Percentiles rank a stretch among this genome's conserved stretches.
These are phyloP conservation scores for Dermolepida albohirtum DNA, from an alignment of 2,888 invertebrate species.

Conservation along the genomic window DNA sequence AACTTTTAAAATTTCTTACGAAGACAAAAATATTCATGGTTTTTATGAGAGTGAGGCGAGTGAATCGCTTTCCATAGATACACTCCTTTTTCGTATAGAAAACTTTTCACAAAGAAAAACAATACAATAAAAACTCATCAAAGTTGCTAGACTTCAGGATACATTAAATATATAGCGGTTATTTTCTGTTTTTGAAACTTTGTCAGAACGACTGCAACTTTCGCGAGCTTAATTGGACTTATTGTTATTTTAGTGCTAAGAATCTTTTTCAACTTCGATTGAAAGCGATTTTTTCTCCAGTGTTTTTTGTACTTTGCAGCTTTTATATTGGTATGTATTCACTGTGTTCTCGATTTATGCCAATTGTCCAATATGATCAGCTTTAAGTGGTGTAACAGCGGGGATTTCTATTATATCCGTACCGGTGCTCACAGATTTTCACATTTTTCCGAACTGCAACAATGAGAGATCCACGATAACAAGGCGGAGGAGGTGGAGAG, in stretches of 20 bases:
- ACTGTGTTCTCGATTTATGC: slow-evolving; percentile 6
- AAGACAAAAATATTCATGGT: slow-evolving; percentile 18
- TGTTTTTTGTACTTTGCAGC: neutral
- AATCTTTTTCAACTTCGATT: slow-evolving; percentile 26
- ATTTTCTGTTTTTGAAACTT: slow-evolving; percentile 37
- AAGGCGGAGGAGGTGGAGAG: too few species aligned
- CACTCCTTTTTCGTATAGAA: slow-evolving; percentile 33
- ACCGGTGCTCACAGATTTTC: slow-evolving; percentile 11
- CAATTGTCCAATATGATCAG: too few species aligned
- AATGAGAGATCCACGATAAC: slow-evolving; percentile 42
- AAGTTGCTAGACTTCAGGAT: slow-evolving; percentile 41
- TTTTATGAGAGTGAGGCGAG: slow-evolving; percentile 14
- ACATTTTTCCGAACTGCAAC: slow-evolving; percentile 29
- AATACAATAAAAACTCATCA: slow-evolving; percentile 43
- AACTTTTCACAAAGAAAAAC: slow-evolving; percentile 38
- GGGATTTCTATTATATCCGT: slow-evolving; percentile 11
- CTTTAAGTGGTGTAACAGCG: slow-evolving; percentile 3
- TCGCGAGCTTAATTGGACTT: slow-evolving; percentile 39
- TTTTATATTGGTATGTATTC: slow-evolving; percentile 1
- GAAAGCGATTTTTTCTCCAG: slow-evolving; percentile 12
- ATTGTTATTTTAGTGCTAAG: slow-evolving; percentile 43
- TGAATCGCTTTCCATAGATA: slow-evolving; percentile 5
- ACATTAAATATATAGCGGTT: slow-evolving; percentile 42
- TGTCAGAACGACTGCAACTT: slow-evolving; percentile 36
- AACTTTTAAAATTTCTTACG: slow-evolving; percentile 9